phyloP scores from a whole-genome alignment of 2,888 invertebrate species.

The Protodeltote pygarga region DNA sequence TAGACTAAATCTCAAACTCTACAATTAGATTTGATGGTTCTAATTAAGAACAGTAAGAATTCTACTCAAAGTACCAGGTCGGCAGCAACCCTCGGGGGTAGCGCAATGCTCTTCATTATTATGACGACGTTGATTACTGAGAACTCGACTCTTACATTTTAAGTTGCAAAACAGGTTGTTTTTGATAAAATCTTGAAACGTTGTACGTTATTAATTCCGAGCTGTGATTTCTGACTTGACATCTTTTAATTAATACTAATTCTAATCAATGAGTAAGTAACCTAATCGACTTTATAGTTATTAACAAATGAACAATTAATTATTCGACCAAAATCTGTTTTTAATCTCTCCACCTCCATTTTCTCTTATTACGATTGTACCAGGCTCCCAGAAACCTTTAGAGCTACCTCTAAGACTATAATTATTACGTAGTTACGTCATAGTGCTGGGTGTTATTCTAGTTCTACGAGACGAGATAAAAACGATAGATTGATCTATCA shows the following conservation, averaged over 20 bases:
- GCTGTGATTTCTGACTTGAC: too few relatives aligned
- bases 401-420: slow-evolving; percentile 1
- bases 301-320: too few relatives aligned
- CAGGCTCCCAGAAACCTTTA: not conserved
- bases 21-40: slow-evolving; percentile 1
- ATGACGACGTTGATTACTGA: slow-evolving; percentile 21
- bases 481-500: too few relatives aligned
- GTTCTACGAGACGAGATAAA: too few relatives aligned
- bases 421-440: not conserved
- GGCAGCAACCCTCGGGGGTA: slow-evolving; percentile 15
- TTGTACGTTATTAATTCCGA: not conserved
- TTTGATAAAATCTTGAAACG: slow-evolving; percentile 12
- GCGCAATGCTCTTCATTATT: slow-evolving; percentile 29
- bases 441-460: too few relatives aligned
- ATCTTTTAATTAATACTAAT: too few relatives aligned
- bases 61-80: slow-evolving; percentile 16
- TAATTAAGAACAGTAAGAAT: slow-evolving; percentile 23
- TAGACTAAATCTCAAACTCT: too few relatives aligned
- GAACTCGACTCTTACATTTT: slow-evolving; percentile 10
- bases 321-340: too few relatives aligned
- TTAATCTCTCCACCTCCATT: too few relatives aligned
- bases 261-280: too few relatives aligned
- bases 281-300: too few relatives aligned
- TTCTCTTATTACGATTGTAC: too few relatives aligned
- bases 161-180: slow-evolving; percentile 6